Evolutionary conservation across 2,113 vertebrate genomes (phyloP).

Genomic region (Anguilla japonica): DNA sequence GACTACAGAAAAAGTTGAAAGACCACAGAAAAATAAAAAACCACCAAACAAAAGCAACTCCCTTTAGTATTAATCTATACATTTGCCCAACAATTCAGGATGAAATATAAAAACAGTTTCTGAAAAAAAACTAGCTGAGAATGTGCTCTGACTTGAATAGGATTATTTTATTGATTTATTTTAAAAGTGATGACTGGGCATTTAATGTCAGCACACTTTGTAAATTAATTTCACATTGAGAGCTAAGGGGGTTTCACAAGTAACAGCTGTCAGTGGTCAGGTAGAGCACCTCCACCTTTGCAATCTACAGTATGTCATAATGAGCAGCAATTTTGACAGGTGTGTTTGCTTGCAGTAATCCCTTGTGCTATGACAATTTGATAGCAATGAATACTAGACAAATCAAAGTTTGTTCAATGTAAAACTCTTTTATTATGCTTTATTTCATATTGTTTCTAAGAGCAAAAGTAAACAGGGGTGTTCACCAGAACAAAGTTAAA

Average conservation of each 20-base stretch:
- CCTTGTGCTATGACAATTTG: not conserved
- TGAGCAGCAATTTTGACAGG: not conserved
- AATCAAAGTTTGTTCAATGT: not conserved
- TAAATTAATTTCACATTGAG: not conserved
- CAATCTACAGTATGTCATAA: not conserved
- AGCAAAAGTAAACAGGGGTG: not conserved
- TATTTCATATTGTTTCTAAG: not conserved
- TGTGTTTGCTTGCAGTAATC: not conserved
- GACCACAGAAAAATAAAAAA: no score
- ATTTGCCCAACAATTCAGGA: no score
- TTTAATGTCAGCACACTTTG: not conserved
- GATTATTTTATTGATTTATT: no score
- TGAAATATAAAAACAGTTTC: no score
- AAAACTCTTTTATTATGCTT: constrained; percentile 1
- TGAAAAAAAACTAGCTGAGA: no score
- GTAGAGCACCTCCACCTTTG: not conserved
- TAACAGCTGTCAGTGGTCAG: no score
- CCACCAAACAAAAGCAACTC: no score
- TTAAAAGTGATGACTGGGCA: not conserved
- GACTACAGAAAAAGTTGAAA: not conserved
- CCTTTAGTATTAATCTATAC: no score
- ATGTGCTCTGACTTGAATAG: no score
- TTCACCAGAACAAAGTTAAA: not conserved
- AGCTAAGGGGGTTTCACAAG: no score
- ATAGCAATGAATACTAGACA: not conserved